Evolutionary conservation across 92 coral and sea anemone species (phyloP).

Genomic region (Bergia sp.): DNA sequence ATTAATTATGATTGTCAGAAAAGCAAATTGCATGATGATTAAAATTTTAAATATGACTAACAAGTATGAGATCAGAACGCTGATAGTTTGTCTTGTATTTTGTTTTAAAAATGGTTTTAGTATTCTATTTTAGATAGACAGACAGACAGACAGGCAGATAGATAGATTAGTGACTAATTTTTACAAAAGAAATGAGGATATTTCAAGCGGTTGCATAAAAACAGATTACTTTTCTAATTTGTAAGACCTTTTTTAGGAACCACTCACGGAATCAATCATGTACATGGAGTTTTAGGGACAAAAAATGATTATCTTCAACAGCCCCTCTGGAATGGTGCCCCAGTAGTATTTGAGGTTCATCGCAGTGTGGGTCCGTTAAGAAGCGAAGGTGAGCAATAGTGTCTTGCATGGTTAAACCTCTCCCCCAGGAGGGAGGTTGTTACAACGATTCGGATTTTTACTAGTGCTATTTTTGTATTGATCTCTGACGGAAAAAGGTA

Average conservation of each 20-base stretch:
- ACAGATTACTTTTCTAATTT: background rate
- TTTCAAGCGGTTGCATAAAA: background rate
- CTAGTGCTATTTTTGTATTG: too few relatives aligned
- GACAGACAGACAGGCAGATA: too few relatives aligned
- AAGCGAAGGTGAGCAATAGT: constrained; percentile 60
- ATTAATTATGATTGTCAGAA: background rate
- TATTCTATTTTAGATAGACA: too few relatives aligned
- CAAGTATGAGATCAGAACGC: background rate
- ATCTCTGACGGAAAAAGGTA: too few relatives aligned
- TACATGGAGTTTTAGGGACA: constrained; percentile 55
- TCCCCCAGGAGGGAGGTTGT: too few relatives aligned
- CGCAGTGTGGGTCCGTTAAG: constrained; percentile 66
- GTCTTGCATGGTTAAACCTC: too few relatives aligned
- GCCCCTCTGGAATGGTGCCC: constrained; percentile 78
- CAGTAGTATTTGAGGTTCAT: constrained; percentile 62
- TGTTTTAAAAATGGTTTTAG: background rate
- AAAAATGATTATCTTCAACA: constrained; percentile 49
- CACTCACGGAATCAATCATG: constrained; percentile 62
- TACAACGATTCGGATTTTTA: too few relatives aligned
- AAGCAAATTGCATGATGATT: background rate
- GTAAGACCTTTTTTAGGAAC: constrained; percentile 41
- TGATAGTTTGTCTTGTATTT: too few relatives aligned
- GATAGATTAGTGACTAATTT: too few relatives aligned
- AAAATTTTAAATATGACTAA: too few relatives aligned
- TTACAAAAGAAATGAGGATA: background rate